A percentile compares a stretch with the other conserved stretches of the same genome.
These are phyloP conservation scores for Marcusenius ussheri DNA, from an alignment of 2,113 vertebrate species.

Conservation along the genomic window DNA sequence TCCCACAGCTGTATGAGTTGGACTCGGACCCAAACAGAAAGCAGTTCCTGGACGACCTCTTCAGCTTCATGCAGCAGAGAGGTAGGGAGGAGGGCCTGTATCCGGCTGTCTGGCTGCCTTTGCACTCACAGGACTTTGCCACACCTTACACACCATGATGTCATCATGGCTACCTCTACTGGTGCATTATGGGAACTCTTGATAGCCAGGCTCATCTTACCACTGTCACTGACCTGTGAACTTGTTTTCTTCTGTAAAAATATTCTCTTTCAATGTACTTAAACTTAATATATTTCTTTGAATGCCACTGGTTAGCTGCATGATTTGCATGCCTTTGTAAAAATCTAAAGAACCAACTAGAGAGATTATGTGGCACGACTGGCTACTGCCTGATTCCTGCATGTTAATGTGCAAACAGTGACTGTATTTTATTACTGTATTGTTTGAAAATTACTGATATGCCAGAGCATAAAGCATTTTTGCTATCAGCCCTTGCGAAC, in stretches of 20 bases:
- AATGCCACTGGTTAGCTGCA: not conserved
- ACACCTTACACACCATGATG: not conserved
- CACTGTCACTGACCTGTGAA: not conserved
- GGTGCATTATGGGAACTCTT: slow-evolving; percentile 12
- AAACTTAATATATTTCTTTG: not conserved
- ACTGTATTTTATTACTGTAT: not conserved
- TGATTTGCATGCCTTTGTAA: not conserved
- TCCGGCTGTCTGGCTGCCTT: not conserved
- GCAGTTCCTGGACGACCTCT: slow-evolving; percentile 90
- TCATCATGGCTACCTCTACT: not conserved
- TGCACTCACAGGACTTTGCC: not conserved
- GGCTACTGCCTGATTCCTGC: not conserved
- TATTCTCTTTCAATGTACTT: not conserved
- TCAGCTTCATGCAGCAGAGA: slow-evolving; percentile 98
- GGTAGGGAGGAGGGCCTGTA: slow-evolving; percentile 57
- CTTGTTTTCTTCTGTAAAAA: not conserved
- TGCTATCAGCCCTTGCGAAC: not conserved
- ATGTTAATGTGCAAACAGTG: not conserved
- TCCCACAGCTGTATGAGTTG: slow-evolving; percentile 82
- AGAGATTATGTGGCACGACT: not conserved
- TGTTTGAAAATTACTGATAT: not conserved
- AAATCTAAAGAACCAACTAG: not conserved
- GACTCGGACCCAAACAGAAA: slow-evolving; percentile 89
- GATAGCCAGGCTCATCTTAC: not conserved
- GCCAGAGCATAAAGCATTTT: not conserved